Base-by-base conservation (phyloP, 2,888 invertebrate genomes). In the Serripes groenlandicus region DNA sequence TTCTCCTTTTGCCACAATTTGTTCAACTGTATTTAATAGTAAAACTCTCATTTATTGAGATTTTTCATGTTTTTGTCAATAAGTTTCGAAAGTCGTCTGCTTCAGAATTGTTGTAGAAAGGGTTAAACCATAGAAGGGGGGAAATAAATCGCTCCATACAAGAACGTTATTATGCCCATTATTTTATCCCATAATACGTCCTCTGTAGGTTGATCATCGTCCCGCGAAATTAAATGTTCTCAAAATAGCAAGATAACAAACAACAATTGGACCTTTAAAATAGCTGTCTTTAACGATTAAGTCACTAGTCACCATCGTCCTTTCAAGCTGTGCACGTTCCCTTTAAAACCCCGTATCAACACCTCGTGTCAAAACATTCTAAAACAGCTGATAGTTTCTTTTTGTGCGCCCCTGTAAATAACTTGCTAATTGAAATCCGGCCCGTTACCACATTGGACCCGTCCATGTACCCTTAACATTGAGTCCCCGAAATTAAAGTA, bases 321-420 rank as follows among this genome's bases (percentile, higher is more conserved):
- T 9, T 11, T 26, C 11, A n/a, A 5, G 2, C 23, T 56, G 3
- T 11, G 11, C 1, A 26, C 23, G 23, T 26, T 26, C 56, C 56
- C n/a, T 11, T 11, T 1, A 56, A 56, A 11, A 5, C 23, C 62
- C 62, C 62, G 2, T 62, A 34, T 62, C 34, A 62, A 34, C 62
- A 62, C 62, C 62, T 62, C 34, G 18, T 21, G 5, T 62, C 62
- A 62, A 32, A 32, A 18, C 2, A 21, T 2, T 5, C 49, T 49
- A 15, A 3, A 15, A 21, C 62, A 21, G 34, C 62, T 32, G 62
- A 34, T 62, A 34, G 34, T 34, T 62, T n/a, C n/a, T n/a, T 62
- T 62, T 62, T 62, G 34, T 32, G 32, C 15, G 26, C 62, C 62
- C 34, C 34, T 30, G 62, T 62, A 62, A 62, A 62, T 62, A 62